These are phyloP conservation scores for Atopsyche davidsoni DNA, from an alignment of 1,140 invertebrate species.

Conservation along the genomic window DNA sequence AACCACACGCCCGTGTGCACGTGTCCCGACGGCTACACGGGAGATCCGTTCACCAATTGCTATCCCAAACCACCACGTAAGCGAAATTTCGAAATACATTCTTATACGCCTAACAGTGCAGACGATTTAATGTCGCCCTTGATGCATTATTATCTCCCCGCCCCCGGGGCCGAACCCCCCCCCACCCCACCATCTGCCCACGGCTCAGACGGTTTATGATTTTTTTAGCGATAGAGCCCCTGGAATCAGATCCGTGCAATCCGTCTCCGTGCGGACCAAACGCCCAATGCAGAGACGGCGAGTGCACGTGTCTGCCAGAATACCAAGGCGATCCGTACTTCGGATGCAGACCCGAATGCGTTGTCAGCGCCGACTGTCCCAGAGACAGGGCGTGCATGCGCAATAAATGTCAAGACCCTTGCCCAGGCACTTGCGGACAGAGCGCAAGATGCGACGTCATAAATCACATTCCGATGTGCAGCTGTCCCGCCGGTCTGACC, in stretches of 20 bases:
- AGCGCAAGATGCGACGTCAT: constrained; percentile 58
- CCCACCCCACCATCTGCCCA: constrained; percentile 27
- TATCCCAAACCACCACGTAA: constrained; percentile 38
- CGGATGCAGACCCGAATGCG: constrained; percentile 62
- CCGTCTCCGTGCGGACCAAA: constrained; percentile 64
- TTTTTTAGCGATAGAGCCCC: constrained; percentile 46
- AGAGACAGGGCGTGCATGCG: constrained; percentile 62
- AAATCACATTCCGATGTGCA: constrained; percentile 63
- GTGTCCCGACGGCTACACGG: constrained; percentile 59
- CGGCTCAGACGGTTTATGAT: too few species aligned
- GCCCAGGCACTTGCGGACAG: constrained; percentile 61
- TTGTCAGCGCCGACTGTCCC: constrained; percentile 61
- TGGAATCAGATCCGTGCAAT: constrained; percentile 51
- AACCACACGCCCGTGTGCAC: constrained; percentile 65
- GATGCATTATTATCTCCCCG: too few species aligned
- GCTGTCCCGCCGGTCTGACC: constrained; percentile 55
- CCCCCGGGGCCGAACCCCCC: constrained; percentile 33
- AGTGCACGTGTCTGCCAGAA: constrained; percentile 61
- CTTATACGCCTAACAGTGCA: too few species aligned
- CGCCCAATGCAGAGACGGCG: constrained; percentile 52
- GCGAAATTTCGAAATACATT: too few species aligned
- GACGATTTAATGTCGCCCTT: too few species aligned
- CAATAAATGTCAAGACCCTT: constrained; percentile 69
- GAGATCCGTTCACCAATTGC: constrained; percentile 62
- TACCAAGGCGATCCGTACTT: constrained; percentile 56